Evolutionary conservation across 2,888 invertebrate genomes (phyloP), one percentile per base, ranked within the genome.

Genomic region (Calameuta pallipes): DNA sequence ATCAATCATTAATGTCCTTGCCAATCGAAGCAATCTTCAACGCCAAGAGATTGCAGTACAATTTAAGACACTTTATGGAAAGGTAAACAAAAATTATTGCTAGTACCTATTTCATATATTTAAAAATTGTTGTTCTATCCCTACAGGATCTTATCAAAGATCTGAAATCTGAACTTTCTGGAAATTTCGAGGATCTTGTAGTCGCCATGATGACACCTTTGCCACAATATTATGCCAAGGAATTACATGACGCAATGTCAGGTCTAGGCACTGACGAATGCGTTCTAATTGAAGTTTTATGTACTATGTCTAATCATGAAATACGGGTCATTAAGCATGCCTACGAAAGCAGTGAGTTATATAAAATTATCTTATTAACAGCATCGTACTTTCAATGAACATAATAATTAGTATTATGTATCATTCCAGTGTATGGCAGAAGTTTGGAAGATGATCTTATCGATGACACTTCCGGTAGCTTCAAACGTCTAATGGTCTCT

Each of bases 381-480:
- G 23, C 71, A 71, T 34, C 4, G 1, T 71, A 71, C 15, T 35
- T 77, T 4, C 1, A 41, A 36, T 75, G 68, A 36, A 56, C 34
- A 70, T 36, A 70, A 73, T 76, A 77, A 75, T 37, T 75, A 31
- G 78, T 73, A 68, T 78, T 34, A 36, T 31, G 11, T 56, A 33
- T 83, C 83, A 85, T 92, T 93, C 69, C 91, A 98, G 98, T 97
- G 90, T 98, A 95, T 88, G 95, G 95, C 76, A 94, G 93, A 76
- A 94, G 95, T 69, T 92, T 98, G 84, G 98, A 98, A 89, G 94
- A 95, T 76, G 98, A 98, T 90, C 92, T 98, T 36, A 94, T 94
- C 82, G 95, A 95, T 75, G 99, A 99, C 90, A 98, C 98, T 2
- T 97, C 97, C 75, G 98, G 98, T 23, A 96, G 96, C 89, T 98